These are phyloP conservation scores for Anguilla megastoma DNA, from an alignment of 2,797 vertebrate species.

Conservation along the genomic window DNA sequence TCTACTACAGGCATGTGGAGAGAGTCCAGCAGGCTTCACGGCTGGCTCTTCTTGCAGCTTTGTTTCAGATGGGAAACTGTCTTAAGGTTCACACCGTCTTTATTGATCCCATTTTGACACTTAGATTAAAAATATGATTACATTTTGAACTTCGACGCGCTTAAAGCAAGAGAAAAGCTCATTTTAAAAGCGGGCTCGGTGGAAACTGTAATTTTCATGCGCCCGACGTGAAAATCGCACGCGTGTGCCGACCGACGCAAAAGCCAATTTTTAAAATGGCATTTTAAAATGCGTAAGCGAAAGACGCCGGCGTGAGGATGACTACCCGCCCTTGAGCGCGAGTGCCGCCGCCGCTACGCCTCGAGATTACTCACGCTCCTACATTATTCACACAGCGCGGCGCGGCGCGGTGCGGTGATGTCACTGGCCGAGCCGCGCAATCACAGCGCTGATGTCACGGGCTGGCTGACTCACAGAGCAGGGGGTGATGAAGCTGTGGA, in stretches of 20 bases:
- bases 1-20: not conserved
- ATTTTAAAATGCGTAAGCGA: not conserved
- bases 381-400: slow-evolving; percentile 10
- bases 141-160: not conserved
- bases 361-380: not conserved
- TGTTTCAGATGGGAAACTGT: not conserved
- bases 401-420: not conserved
- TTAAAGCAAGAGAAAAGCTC: not conserved
- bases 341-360: not conserved
- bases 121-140: not conserved
- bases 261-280: not conserved
- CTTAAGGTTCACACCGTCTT: not conserved
- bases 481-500: not conserved
- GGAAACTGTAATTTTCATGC: not conserved
- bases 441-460: slow-evolving; percentile 31
- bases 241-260: not conserved
- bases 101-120: not conserved
- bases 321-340: not conserved
- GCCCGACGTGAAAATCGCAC: not conserved
- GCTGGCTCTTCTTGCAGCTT: not conserved
- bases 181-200: not conserved
- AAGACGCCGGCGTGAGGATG: not conserved
- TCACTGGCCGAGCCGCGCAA: slow-evolving; percentile 5
- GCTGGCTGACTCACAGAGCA: slow-evolving; percentile 13
- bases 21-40: not conserved